These are phyloP conservation scores for Vanessa tameamea DNA, from an alignment of 1,140 invertebrate genomes.

Conservation along the genomic window DNA sequence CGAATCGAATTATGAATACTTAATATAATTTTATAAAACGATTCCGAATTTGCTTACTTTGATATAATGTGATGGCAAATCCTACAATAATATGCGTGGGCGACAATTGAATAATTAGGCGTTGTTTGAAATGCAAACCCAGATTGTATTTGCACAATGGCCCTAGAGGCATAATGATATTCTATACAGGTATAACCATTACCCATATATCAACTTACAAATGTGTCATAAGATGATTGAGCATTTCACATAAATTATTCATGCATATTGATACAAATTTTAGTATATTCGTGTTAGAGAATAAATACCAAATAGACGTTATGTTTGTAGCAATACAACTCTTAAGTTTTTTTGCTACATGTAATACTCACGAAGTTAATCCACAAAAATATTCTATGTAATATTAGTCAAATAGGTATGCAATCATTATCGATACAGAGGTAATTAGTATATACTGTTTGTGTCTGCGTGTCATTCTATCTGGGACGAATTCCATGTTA, in stretches of 20 bases:
- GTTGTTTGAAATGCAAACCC: slow-evolving; percentile 58
- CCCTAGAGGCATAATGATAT: slow-evolving; percentile 23
- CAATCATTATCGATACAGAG: no score
- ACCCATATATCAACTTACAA: slow-evolving; percentile 3
- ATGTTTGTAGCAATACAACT: no score
- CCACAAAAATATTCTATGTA: no score
- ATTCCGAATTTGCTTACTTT: slow-evolving; percentile 10
- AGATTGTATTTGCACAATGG: slow-evolving; percentile 41
- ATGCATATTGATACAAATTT: slow-evolving; percentile 21
- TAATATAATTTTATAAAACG: background rate
- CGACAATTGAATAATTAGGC: slow-evolving; percentile 62
- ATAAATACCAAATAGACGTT: background rate
- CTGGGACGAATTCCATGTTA: no score
- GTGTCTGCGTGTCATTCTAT: no score
- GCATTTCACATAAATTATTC: slow-evolving; percentile 29
- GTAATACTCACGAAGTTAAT: background rate
- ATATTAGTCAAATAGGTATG: no score
- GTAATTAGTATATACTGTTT: no score
- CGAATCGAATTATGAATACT: background rate
- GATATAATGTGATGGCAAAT: slow-evolving; percentile 29
- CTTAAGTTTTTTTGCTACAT: no score
- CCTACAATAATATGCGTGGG: slow-evolving; percentile 38
- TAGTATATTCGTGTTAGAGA: slow-evolving; percentile 2
- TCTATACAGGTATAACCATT: slow-evolving; percentile 10
- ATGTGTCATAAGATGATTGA: slow-evolving; percentile 24